Evolutionary conservation across 2,888 invertebrate genomes (phyloP).

Genomic region (Temnothorax unifasciatus): DNA sequence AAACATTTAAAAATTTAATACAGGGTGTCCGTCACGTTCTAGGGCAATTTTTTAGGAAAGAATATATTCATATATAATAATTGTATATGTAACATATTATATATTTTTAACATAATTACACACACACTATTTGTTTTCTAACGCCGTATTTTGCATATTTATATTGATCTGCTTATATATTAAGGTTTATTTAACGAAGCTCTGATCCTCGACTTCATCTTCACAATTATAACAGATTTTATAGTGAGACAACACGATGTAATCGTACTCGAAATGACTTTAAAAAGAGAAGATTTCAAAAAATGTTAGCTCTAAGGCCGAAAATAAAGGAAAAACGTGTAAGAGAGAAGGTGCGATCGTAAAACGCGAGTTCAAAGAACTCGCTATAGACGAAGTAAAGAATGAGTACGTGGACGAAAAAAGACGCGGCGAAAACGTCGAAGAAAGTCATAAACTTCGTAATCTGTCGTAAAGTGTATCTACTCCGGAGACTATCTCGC

Average conservation of each 20-base stretch:
- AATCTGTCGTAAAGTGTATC: conserved; percentile 82
- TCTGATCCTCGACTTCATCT: neutral
- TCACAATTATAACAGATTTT: neutral
- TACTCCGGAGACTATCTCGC: conserved; percentile 70
- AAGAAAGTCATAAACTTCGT: conserved; percentile 82
- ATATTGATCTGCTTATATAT: neutral
- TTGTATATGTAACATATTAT: neutral
- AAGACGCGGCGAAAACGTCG: conserved; percentile 66
- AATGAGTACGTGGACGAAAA: conserved; percentile 46
- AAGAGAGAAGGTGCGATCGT: conserved; percentile 37
- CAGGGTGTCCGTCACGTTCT: neutral
- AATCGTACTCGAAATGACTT: neutral
- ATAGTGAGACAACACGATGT: neutral
- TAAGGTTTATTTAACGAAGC: neutral
- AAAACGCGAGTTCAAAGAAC: conserved; percentile 50
- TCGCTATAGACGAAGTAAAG: neutral
- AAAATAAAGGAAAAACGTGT: conserved; percentile 16
- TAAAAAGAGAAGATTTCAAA: conserved; percentile 9
- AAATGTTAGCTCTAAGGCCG: conserved; percentile 1
- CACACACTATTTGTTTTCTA: neutral
- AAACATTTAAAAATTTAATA: neutral
- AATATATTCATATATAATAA: neutral
- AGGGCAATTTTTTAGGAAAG: neutral
- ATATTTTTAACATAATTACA: neutral
- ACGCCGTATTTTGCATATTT: neutral